Percentiles rank a stretch among this genome's conserved stretches.
These are phyloP conservation scores for Trichechus manatus DNA, from an alignment of 2,113 vertebrate genomes.

Conservation along the genomic window DNA sequence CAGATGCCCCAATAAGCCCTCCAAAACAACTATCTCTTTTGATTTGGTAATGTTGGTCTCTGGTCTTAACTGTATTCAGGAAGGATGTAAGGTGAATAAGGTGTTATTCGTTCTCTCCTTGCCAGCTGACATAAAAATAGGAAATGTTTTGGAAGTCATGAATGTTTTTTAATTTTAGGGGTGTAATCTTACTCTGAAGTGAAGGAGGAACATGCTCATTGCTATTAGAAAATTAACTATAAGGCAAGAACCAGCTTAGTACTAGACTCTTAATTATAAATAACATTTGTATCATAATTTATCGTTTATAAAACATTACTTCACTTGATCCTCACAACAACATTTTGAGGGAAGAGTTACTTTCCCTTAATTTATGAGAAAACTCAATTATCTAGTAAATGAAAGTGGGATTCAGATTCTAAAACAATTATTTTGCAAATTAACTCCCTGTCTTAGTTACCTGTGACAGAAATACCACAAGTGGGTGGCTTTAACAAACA, in stretches of 20 bases:
- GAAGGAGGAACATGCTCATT: background rate
- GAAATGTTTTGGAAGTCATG: background rate
- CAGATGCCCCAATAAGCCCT: background rate
- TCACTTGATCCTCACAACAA: background rate
- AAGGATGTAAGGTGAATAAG: background rate
- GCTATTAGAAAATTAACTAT: background rate
- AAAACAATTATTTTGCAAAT: too few relatives aligned
- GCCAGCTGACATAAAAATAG: background rate
- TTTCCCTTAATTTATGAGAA: background rate
- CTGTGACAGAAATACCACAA: too few relatives aligned
- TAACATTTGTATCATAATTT: background rate
- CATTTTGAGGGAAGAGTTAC: background rate
- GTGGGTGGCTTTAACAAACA: too few relatives aligned
- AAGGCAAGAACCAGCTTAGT: background rate
- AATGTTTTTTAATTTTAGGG: background rate
- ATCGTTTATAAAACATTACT: slow-evolving; percentile 3
- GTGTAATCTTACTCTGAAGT: background rate
- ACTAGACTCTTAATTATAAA: background rate
- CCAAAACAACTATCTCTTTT: background rate
- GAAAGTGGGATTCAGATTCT: too few relatives aligned
- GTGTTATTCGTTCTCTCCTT: background rate
- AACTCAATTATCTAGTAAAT: background rate
- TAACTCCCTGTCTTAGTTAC: too few relatives aligned
- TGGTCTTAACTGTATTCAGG: background rate
- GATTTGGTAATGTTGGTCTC: background rate